Conservation (phyloP, 2,888 invertebrate species). For the Ecliptopera silaceata region DNA sequence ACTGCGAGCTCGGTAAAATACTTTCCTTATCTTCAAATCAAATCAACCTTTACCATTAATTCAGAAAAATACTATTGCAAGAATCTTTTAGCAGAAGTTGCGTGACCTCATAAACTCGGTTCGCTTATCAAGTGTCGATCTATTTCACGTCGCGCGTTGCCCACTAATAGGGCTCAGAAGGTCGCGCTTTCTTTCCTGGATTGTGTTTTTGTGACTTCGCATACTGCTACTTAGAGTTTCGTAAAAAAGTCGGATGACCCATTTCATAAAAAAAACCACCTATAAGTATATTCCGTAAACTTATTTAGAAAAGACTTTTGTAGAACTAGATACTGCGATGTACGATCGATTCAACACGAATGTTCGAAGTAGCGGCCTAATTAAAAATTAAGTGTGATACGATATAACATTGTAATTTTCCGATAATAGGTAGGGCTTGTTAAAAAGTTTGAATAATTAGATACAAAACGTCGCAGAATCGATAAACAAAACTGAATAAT, state of each 20-base stretch:
- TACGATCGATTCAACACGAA: background rate
- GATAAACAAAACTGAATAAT: background rate
- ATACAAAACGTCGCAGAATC: background rate
- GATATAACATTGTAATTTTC: background rate
- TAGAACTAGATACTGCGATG: background rate
- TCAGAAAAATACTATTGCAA: conserved; percentile 11
- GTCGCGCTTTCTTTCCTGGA: conserved; percentile 34
- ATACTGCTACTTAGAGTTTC: background rate
- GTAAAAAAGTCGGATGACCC: background rate
- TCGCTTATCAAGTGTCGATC: conserved; percentile 36
- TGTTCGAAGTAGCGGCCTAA: background rate
- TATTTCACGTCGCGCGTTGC: conserved; percentile 33
- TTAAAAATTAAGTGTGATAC: background rate
- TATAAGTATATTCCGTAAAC: no score
- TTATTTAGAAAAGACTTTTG: no score
- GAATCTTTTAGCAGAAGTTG: conserved; percentile 29
- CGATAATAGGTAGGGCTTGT: background rate
- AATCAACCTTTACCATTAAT: conserved; percentile 15
- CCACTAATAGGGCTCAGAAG: conserved; percentile 34
- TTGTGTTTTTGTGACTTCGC: conserved; percentile 28
- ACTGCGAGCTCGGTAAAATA: conserved; percentile 7
- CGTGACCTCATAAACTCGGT: conserved; percentile 30
- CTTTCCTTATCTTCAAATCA: conserved; percentile 13
- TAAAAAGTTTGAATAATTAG: background rate
- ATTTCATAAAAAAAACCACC: background rate